Base-by-base conservation (phyloP, 2,113 vertebrate genomes). In the Mobula birostris region DNA sequence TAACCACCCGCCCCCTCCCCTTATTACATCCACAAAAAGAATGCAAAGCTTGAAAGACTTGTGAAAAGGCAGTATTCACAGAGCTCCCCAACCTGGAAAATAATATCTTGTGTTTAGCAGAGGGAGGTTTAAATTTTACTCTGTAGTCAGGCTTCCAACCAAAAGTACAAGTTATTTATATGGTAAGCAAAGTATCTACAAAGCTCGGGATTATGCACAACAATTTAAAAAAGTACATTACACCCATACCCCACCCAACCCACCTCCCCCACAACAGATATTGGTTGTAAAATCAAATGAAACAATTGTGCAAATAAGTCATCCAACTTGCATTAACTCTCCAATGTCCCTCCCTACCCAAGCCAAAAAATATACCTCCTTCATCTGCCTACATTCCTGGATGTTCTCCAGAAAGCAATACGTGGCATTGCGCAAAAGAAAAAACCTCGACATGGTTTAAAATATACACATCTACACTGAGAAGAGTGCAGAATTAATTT, bases 111-210 rank as follows among this genome's bases (percentile, higher is more conserved):
- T 85, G 21, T 85, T 85, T 27, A 85, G 82, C 48, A 85, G 82
- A 58, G 82, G 48, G 82, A 27, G 48, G 82, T 58, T 85, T 85
- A 58, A 83, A 58, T 21, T 83, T 83, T 58, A 85, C 48, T 85
- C 19, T 29, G 40, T 58, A 58, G 82, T 27, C 8, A 24, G 48
- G 21, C 48, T 58, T 85, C 82, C 82, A 58, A 85, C 9, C 48
- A 58, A 85, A 85, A 85, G 80, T 85, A 85, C 82, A 85, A 85
- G 82, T 85, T 85, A 85, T 85, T 74, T 27, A 85, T 85, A 85
- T 40, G 58, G 48, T 85, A 85, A 85, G 82, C 82, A 85, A 58
- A 85, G 48, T 85, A 85, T 85, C 82, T 85, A 85, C 82, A 85
- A 85, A 85, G 82, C 82, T 85, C 82, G 21, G 58, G 82, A 85